phyloP scores from a whole-genome alignment of 2,113 vertebrate genomes.

The Lepus americanus region DNA sequence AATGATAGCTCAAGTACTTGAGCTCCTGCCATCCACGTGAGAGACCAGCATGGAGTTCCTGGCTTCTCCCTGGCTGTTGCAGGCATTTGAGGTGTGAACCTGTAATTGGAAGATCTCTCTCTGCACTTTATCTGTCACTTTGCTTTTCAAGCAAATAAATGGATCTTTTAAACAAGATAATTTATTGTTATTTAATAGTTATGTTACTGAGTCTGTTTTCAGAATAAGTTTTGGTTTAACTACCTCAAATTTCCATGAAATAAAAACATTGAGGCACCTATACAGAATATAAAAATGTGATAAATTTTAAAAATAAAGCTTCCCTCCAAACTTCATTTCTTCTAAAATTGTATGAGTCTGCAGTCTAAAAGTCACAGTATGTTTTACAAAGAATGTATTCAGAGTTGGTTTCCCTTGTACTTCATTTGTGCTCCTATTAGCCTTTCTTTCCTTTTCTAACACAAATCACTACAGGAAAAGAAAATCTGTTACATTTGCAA shows the following conservation, averaged over 20 bases:
- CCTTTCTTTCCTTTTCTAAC: constrained; percentile 74
- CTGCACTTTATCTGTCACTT: no score
- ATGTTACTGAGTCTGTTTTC: constrained; percentile 40
- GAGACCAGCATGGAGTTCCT: no score
- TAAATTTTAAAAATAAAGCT: neutral
- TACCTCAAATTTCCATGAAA: neutral
- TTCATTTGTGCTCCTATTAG: constrained; percentile 47
- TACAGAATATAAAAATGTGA: neutral
- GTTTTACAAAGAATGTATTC: constrained; percentile 12
- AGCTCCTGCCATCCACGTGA: no score
- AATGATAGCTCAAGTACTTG: no score
- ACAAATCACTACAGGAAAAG: constrained; percentile 56
- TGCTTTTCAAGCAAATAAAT: no score
- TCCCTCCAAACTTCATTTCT: neutral
- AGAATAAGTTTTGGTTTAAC: constrained; percentile 13
- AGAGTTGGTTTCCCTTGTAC: constrained; percentile 39
- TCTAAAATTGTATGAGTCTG: neutral
- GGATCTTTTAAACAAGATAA: no score
- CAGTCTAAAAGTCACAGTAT: constrained; percentile 24
- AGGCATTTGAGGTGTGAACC: no score
- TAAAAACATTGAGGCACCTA: neutral
- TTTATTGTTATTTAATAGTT: constrained; percentile 21
- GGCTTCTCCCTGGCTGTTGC: no score
- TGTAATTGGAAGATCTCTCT: no score
- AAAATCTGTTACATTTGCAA: constrained; percentile 55